Percentiles rank a stretch among this genome's conserved stretches.
phyloP scores from a whole-genome alignment of 1,140 invertebrate genomes.

The Pseudomyrmex gracilis region DNA sequence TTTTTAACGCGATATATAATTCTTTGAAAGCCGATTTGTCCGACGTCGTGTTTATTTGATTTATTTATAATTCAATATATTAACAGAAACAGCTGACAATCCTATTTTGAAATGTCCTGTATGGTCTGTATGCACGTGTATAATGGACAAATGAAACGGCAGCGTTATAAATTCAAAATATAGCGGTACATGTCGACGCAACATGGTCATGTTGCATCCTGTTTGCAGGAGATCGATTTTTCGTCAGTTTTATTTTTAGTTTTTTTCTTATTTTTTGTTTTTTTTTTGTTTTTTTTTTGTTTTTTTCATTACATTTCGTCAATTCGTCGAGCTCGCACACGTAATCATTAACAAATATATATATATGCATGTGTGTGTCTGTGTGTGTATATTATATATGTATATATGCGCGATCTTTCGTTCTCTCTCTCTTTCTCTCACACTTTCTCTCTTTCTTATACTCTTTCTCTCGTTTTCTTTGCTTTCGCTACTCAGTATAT shows the following conservation, averaged over 20 bases:
- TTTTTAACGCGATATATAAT: slow-evolving; percentile 40
- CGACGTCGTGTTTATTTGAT: slow-evolving; percentile 55
- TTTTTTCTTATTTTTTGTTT: neutral
- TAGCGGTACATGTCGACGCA: slow-evolving; percentile 32
- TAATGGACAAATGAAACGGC: slow-evolving; percentile 53
- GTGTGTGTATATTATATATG: neutral
- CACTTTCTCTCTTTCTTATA: slow-evolving; percentile 33
- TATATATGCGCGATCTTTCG: neutral
- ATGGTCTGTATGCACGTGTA: slow-evolving; percentile 5
- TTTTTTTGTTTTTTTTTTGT: neutral
- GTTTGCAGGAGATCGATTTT: slow-evolving; percentile 44
- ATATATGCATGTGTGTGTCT: neutral
- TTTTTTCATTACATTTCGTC: slow-evolving; percentile 3
- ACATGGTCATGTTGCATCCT: slow-evolving; percentile 32
- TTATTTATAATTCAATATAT: slow-evolving; percentile 57
- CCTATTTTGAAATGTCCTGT: slow-evolving; percentile 55
- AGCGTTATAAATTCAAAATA: slow-evolving; percentile 57
- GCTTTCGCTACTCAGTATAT: neutral
- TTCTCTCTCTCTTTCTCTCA: slow-evolving; percentile 24
- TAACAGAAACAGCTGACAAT: slow-evolving; percentile 59
- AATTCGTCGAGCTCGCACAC: slow-evolving; percentile 7
- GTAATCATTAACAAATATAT: slow-evolving; percentile 46
- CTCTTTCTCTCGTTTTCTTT: slow-evolving; percentile 47
- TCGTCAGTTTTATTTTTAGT: slow-evolving; percentile 5
- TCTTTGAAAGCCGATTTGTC: slow-evolving; percentile 37